A percentile compares a stretch with the other conserved stretches of the same genome.
Conservation (phyloP, 2,113 vertebrate genomes). For the Lycaon pictus region DNA sequence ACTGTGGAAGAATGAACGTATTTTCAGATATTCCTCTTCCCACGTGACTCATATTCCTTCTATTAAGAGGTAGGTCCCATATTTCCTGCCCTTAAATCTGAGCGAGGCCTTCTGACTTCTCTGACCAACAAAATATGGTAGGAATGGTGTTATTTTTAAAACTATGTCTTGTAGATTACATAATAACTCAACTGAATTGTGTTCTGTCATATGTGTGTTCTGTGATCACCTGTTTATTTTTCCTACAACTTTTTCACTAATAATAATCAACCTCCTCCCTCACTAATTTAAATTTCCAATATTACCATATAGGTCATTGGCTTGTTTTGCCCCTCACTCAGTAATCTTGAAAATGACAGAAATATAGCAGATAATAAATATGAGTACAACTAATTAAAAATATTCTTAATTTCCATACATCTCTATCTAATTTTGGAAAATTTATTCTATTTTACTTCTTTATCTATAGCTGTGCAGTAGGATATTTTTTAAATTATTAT, state of each 20-base stretch:
- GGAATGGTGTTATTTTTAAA: background rate
- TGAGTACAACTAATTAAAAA: background rate
- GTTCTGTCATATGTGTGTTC: accelerated
- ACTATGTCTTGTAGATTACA: background rate
- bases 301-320: background rate
- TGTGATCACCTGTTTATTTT: background rate
- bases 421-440: background rate
- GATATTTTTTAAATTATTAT: background rate
- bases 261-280: background rate
- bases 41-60: background rate
- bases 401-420: background rate
- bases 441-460: background rate
- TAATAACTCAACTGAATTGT: background rate
- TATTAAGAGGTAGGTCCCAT: background rate
- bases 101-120: background rate
- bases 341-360: background rate
- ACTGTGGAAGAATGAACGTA: background rate
- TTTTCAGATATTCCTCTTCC: background rate
- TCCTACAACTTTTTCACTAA: background rate
- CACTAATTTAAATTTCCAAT: background rate
- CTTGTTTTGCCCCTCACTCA: background rate
- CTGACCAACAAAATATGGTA: background rate
- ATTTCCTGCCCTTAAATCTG: background rate
- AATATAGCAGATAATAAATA: background rate
- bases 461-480: background rate